These are phyloP conservation scores for Zaprionus tsacasi DNA, from an alignment of 1,140 invertebrate genomes.

Conservation along the genomic window DNA sequence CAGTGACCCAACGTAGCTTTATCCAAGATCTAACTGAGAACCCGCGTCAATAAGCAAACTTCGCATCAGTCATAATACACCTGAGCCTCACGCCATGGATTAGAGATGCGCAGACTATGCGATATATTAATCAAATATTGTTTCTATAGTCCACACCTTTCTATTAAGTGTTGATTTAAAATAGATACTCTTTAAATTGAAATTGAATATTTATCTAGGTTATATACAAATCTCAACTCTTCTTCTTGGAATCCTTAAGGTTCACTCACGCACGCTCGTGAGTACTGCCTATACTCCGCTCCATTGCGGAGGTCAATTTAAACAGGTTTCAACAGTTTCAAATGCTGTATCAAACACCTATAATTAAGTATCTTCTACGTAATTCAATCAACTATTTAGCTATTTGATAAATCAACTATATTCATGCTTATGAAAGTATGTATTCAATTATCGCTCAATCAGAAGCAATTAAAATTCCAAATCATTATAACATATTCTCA, in stretches of 20 bases:
- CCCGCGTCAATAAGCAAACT: background rate
- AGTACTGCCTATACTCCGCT: conserved; percentile 14
- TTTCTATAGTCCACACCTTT: accelerated
- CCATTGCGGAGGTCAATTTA: conserved; percentile 46
- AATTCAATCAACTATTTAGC: conserved; percentile 9
- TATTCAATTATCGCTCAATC: background rate
- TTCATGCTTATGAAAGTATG: conserved; percentile 1
- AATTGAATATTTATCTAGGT: background rate
- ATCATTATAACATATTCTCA: background rate
- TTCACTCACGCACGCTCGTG: background rate
- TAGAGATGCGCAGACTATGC: conserved; percentile 23
- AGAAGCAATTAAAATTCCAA: background rate
- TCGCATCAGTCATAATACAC: conserved; percentile 13
- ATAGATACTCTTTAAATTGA: background rate
- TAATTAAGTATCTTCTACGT: conserved; percentile 30
- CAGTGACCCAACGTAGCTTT: conserved; percentile 20
- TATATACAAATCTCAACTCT: background rate
- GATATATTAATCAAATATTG: background rate
- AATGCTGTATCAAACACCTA: conserved; percentile 11
- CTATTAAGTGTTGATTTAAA: background rate
- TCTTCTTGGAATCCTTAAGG: background rate
- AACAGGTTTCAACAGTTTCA: conserved; percentile 49
- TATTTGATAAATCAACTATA: background rate
- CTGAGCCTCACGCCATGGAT: conserved; percentile 4
- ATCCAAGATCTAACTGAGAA: conserved; percentile 25